phyloP scores from a whole-genome alignment of 2,888 invertebrate genomes.

The Thereva nobilitata region DNA sequence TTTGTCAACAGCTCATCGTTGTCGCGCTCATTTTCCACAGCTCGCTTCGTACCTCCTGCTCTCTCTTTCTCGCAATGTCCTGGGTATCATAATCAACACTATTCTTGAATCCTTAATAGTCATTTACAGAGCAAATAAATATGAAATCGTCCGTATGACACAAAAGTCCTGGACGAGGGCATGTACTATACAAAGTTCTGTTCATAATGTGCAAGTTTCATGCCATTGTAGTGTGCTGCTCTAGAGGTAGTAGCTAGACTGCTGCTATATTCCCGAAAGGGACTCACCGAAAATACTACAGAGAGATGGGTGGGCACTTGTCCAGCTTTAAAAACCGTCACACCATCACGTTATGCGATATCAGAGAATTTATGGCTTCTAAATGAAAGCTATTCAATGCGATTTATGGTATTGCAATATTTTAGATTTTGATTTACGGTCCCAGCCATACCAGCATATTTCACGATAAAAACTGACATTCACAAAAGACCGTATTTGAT shows the following conservation, averaged over 20 bases:
- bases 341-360: slow-evolving; percentile 30
- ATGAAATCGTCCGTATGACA: slow-evolving; percentile 26
- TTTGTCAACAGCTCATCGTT: too few species aligned
- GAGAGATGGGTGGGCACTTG: background rate
- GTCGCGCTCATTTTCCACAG: too few species aligned
- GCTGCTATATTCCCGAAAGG: too few species aligned
- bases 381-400: slow-evolving; percentile 32
- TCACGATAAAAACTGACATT: slow-evolving; percentile 21
- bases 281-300: too few species aligned
- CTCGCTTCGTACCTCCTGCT: too few species aligned
- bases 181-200: slow-evolving; percentile 17
- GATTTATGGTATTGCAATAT: slow-evolving; percentile 33
- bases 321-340: slow-evolving; percentile 31
- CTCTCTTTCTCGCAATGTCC: too few species aligned
- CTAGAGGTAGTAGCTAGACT: too few species aligned
- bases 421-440: slow-evolving; percentile 32
- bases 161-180: slow-evolving; percentile 23
- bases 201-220: slow-evolving; percentile 3
- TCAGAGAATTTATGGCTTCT: slow-evolving; percentile 31
- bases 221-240: background rate
- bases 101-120: background rate
- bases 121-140: slow-evolving; percentile 31
- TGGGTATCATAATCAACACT: too few species aligned
- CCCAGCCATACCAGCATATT: slow-evolving; percentile 17
- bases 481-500: background rate